Evolutionary conservation across 1,140 invertebrate species (phyloP), one percentile per base, ranked within the genome.

Genomic region (Notospermus geniculatus): DNA sequence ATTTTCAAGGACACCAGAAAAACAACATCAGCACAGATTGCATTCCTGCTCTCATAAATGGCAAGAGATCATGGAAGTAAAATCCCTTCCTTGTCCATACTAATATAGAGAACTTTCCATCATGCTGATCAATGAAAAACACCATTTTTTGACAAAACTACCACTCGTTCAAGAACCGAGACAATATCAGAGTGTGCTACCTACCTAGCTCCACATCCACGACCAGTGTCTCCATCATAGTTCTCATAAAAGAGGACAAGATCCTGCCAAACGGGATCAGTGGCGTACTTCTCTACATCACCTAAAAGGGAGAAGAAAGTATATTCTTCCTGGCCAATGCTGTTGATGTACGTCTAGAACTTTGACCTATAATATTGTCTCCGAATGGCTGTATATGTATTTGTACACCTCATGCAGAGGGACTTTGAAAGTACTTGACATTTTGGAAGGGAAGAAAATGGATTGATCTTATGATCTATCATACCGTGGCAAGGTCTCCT

Each of bases 181-280:
- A 23, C 17, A 57, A 39, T 46, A 17, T 22, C 28, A 27, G 13
- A 36, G 9, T 29, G 11, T 52, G 7, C 19, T 28, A 54, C 64
- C 67, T 52, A 78, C 76, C 76, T 80, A 30, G 80, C 79, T 23
- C 80, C 80, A 66, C 74, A 80, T 0, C 80, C 80, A 61, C 72
- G 63, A 1, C 80, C 80, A 36, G 63, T 76, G 45, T 82, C 80
- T 27, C 72, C 75, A 69, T 82, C 62, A 65, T 81, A 82, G 64
- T 70, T 82, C 64, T 82, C 80, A 66, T 82, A 80, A 63, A 81
- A 75, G 30, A 80, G 66, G 30, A 78, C 46, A 57, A 82, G 60
- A 58, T 80, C 69, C 36, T 70, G 67, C 62, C 73, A 82, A 43
- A 75, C 27, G 15, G 79, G 77, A 56, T 81, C 77, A 17, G 71